Conservation (phyloP, 2,113 vertebrate species). For the Brachyistius frenatus region DNA sequence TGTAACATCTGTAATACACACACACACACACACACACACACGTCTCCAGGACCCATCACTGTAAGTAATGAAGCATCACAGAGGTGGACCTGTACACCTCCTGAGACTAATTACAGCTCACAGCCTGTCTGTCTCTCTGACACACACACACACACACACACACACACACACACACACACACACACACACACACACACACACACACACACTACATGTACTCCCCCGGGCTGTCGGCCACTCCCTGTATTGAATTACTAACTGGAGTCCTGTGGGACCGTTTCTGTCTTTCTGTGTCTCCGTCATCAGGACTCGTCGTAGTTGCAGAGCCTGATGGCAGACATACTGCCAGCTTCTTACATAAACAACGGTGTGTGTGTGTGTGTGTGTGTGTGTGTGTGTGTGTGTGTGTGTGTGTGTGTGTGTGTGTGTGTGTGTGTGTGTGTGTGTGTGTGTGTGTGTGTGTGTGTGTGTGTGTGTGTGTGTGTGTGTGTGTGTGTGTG, state of each 20-base stretch:
- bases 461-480: no score
- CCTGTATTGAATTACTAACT: conserved; percentile 22
- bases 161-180: neutral
- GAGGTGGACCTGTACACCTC: conserved; percentile 15
- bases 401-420: neutral
- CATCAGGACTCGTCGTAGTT: neutral
- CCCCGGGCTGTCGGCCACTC: conserved; percentile 18
- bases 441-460: no score
- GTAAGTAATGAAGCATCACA: neutral
- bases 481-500: neutral
- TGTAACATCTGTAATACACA: no score
- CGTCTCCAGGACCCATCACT: neutral
- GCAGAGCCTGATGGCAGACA: conserved; percentile 26
- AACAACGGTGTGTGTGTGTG: neutral
- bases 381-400: neutral
- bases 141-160: neutral
- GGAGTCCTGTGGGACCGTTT: neutral
- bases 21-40: neutral
- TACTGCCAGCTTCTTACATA: conserved; percentile 3
- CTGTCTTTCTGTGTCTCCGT: neutral
- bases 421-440: no score
- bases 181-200: no score
- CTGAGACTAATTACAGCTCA: conserved; percentile 39
- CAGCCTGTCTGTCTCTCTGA: neutral
- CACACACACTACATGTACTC: neutral